These are phyloP conservation scores for Rousettus leschenaultii DNA, from an alignment of 2,113 vertebrate genomes.

Conservation along the genomic window DNA sequence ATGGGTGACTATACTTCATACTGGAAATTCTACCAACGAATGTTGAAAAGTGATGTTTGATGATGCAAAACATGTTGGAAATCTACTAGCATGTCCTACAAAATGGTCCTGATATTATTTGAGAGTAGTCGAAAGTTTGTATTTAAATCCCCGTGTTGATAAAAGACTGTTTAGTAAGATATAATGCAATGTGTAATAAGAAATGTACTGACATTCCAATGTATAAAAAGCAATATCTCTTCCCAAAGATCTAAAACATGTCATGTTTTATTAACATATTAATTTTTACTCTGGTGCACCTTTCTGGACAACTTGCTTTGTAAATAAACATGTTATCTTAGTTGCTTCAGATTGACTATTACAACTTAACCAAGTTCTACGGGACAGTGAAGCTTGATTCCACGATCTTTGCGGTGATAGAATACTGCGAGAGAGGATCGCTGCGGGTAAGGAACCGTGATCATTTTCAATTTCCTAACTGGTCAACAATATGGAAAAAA, in stretches of 20 bases:
- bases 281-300: neutral
- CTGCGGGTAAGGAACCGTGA: conserved; percentile 87
- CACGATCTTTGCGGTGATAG: conserved; percentile 92
- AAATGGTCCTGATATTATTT: neutral
- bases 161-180: neutral
- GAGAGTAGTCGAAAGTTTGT: neutral
- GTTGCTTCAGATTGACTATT: conserved; percentile 95
- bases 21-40: neutral
- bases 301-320: neutral
- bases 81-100: neutral
- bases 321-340: conserved; percentile 63
- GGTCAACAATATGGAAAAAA: neutral
- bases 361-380: conserved; percentile 99
- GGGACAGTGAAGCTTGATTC: conserved; percentile 95
- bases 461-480: conserved; percentile 55
- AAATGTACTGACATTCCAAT: neutral
- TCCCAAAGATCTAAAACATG: neutral
- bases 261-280: neutral
- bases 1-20: neutral
- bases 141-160: neutral
- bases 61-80: neutral
- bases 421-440: conserved; percentile 96
- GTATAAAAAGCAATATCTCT: neutral
- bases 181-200: neutral
- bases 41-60: neutral